Percentiles rank a stretch among this genome's conserved stretches.
Conservation (phyloP, 2,888 invertebrate genomes). For the Drosophila affinis region DNA sequence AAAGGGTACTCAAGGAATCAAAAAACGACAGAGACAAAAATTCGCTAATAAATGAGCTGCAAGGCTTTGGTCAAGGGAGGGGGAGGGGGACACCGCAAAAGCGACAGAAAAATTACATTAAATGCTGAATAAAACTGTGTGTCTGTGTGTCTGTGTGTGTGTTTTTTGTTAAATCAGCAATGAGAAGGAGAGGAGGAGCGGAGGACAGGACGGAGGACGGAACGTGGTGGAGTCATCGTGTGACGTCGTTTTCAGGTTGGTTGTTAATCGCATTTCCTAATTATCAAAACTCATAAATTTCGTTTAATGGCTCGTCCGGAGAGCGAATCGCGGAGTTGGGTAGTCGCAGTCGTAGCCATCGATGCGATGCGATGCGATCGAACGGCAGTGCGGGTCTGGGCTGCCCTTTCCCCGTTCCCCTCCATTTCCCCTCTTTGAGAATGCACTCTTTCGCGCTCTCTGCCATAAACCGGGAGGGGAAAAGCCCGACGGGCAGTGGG, state of each 20-base stretch:
- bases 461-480: constrained; percentile 70
- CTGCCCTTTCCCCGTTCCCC: neutral
- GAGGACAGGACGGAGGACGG: neutral
- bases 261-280: constrained; percentile 66
- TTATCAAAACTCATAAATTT: constrained; percentile 65
- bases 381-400: constrained; percentile 2
- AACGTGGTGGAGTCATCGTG: constrained; percentile 24
- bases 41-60: neutral
- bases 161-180: neutral
- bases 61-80: neutral
- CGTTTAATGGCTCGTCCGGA: constrained; percentile 39
- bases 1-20: neutral
- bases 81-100: neutral
- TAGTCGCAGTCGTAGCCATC: neutral
- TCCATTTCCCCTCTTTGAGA: constrained; percentile 58
- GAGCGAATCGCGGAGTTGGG: neutral
- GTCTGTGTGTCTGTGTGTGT: neutral
- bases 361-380: constrained; percentile 21
- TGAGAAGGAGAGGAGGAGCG: constrained; percentile 5
- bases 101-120: constrained; percentile 50
- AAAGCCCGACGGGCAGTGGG: constrained; percentile 15
- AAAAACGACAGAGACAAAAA: neutral
- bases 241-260: constrained; percentile 52
- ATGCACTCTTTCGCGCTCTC: constrained; percentile 45
- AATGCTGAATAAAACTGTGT: constrained; percentile 25